phyloP scores from a whole-genome alignment of 92 coral and sea anemone species.

The Epizoanthus ramosus region DNA sequence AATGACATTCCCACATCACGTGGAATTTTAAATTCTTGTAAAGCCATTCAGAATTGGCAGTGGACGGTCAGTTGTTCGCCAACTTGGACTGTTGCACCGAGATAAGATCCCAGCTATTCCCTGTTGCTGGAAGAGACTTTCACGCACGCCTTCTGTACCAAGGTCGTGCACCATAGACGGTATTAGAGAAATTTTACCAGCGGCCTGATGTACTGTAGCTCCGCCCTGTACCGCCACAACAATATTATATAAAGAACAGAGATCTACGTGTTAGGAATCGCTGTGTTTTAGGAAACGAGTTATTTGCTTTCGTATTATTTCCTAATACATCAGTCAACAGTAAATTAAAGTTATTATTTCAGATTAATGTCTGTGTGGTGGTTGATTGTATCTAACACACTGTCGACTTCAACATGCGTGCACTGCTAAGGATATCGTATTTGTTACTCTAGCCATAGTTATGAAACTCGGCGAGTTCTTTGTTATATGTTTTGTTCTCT shows the following conservation, averaged over 20 bases:
- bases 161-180: not conserved
- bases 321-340: slow-evolving; percentile 62
- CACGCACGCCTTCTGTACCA: not conserved
- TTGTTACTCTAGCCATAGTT: no score
- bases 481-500: no score
- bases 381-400: no score
- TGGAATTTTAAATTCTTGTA: slow-evolving; percentile 8
- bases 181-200: slow-evolving; percentile 10
- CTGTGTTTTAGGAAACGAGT: slow-evolving; percentile 30
- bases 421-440: no score
- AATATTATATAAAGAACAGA: slow-evolving; percentile 21
- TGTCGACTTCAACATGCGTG: no score
- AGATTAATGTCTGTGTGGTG: not conserved
- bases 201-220: not conserved
- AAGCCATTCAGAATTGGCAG: not conserved
- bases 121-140: not conserved
- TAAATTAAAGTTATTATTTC: slow-evolving; percentile 57
- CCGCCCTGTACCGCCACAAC: not conserved
- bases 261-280: slow-evolving; percentile 21
- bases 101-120: slow-evolving; percentile 23
- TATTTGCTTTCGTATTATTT: slow-evolving; percentile 62
- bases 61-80: not conserved
- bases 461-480: no score
- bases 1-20: not conserved
- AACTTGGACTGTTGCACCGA: not conserved